Evolutionary conservation across 1,140 invertebrate species (phyloP), one percentile per base, ranked within the genome.

Genomic region (Brachystomella parvula): DNA sequence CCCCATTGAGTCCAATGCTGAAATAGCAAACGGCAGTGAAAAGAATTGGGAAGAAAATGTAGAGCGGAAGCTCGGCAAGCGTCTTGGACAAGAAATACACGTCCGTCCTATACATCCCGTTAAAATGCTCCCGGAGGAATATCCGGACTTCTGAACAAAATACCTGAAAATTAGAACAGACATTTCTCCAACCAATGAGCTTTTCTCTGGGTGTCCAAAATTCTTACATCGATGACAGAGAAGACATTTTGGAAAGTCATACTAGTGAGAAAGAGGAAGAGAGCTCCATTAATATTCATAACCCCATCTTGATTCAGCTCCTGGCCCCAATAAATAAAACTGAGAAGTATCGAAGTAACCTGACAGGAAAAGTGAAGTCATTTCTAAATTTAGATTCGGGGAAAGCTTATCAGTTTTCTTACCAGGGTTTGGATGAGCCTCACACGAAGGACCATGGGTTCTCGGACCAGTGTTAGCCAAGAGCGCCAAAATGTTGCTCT

Each of bases 211-310:
- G 9, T 26, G 6, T 12, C 9, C 30, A 30, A 28, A 9, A 3
- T 26, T 59, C 21, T 59, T 59, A 59, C 60, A 29, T 47, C 60
- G 29, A 62, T 39, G 19, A 29, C 35, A 3, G 6, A 6, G 31
- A 44, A 62, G 9, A 26, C 39, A 32, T 62, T 35, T 3, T 15
- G 3, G n/a, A 62, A 44, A 47, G 32, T 62, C 30, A 62, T 62
- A 26, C 44, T 62, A 15, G 28, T 62, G 9, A 62, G 32, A 19
- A 47, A 24, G 3, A 62, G 3, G 31, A 62, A 62, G 21, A 62
- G 24, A 39, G 89, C 90, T 56, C 94, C 94, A 76, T 96, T 96
- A 65, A 97, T 92, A 77, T 97, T 97, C 85, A 91, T 90, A 0
- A 95, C 87, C 2, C 92, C 91, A 72, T 90, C 87, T 77, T 95